phyloP scores from a whole-genome alignment of 2,888 invertebrate genomes.

The Drosophila monieri region DNA sequence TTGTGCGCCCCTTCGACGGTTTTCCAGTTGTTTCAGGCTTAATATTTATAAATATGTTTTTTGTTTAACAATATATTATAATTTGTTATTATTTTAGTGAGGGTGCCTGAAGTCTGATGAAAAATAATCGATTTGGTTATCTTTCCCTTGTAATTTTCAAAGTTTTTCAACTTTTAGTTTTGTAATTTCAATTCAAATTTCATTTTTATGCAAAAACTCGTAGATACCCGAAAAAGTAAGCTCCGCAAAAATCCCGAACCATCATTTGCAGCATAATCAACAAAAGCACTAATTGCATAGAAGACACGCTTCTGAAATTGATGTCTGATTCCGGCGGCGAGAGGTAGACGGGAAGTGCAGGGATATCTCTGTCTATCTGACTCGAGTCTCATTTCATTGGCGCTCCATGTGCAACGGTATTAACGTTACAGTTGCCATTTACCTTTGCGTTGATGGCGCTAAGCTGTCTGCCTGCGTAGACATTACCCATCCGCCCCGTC shows the following conservation, averaged over 20 bases:
- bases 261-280: slow-evolving; percentile 69
- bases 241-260: slow-evolving; percentile 18
- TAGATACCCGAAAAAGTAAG: slow-evolving; percentile 5
- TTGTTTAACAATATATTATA: slow-evolving; percentile 22
- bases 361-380: slow-evolving; percentile 44
- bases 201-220: not conserved
- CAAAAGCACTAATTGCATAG: slow-evolving; percentile 78
- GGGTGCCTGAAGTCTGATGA: not conserved
- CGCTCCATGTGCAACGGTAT: slow-evolving; percentile 67
- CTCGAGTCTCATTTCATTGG: slow-evolving; percentile 70
- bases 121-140: not conserved
- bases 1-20: slow-evolving; percentile 46
- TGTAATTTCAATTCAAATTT: not conserved
- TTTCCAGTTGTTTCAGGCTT: slow-evolving; percentile 12
- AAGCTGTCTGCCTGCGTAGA: slow-evolving; percentile 58
- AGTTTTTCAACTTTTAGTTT: not conserved
- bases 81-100: slow-evolving; percentile 2
- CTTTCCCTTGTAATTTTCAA: not conserved
- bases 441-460: slow-evolving; percentile 56
- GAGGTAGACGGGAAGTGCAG: not conserved
- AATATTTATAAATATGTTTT: slow-evolving; percentile 65
- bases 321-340: slow-evolving; percentile 52
- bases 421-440: slow-evolving; percentile 53
- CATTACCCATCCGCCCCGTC: slow-evolving; percentile 3
- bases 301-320: slow-evolving; percentile 69